Base-by-base conservation (phyloP, 1,140 invertebrate genomes). In the Heterodera schachtii region DNA sequence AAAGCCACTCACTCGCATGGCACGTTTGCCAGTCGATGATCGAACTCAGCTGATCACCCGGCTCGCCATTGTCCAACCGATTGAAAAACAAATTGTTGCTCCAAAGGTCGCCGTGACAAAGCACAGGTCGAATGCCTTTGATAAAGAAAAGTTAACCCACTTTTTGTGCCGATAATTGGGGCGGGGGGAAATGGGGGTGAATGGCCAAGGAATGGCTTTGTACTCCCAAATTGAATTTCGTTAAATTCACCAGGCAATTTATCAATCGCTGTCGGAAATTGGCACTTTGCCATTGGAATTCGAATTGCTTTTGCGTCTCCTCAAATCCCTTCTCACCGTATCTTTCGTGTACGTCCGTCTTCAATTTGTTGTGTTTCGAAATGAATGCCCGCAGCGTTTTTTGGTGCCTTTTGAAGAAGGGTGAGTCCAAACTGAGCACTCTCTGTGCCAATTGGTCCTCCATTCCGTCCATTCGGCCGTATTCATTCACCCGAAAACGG, bases 1-100 rank as follows among this genome's bases (percentile, higher is more conserved):
- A 16, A 19, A 16, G 4, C 13, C 13, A 64, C 57, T 11, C 57
- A 80, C 79, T 80, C 44, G 41, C 9, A 19, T 80, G 79, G 19
- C 60, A 64, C n/a, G 71, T 79, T 74, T 82, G 81, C 81, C 81
- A 82, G 16, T 82, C 81, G 31, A 82, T n/a, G 73, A 82, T 82
- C 31, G 79, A 60, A 41, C 19, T 44, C 69, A 82, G 43, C 52
- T 84, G 31, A 21, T 82, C 67, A 9, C 73, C 73, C 31, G 49
- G 19, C 44, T 47, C 66, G 9, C 79, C 79, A 13, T 80, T 9
- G 1, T 49, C 44, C n/a, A 19, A 52, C 41, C 13, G 31, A 13
- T 79, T 82, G 64, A 82, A 82, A 21, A 82, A 71, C 52, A 82
- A 60, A 46, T 82, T 82, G 74, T 82, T 82, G 47, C 78, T 47